Base-by-base conservation (phyloP, 1,140 invertebrate species). In the Drosophila rhopaloa region DNA sequence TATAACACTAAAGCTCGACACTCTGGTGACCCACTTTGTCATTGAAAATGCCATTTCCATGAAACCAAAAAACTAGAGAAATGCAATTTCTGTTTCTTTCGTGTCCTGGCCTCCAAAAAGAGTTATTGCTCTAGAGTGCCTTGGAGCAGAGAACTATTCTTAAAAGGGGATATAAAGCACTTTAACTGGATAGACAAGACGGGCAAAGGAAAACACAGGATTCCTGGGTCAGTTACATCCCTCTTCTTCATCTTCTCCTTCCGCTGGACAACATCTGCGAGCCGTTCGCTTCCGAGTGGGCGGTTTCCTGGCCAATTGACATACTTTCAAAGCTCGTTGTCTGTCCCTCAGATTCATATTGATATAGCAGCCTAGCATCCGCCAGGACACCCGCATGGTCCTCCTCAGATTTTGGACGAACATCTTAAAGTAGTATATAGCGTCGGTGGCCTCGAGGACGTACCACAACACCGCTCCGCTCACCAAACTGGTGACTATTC, bases 401-500 rank as follows among this genome's bases (percentile, higher is more conserved):
- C 13, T 24, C 0, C 5, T n/a, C 0, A 66, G 5, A 3, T 48
- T 11, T 0, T 5, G 0, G 7, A 8, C 0, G 5, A 43, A 35
- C 6, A 13, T 37, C 10, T 24, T 35, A 4, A 67, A 0, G 0
- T 44, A 38, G 13, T 41, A 72, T 2, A 44, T 41, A 7, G 29
- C 6, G 13, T 83, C 60, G 40, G 79, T 89, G 40, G 76, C 83
- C 5, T 53, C 1, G 1, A 89, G n/a, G 5, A 88, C 51, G n/a
- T 62, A 88, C 44, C 67, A 79, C 7, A 89, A 11, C 0, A 63
- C 6, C 0, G 60, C 29, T 1, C 37, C 65, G 32, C 79, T 68
- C 2, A 44, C 63, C 0, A n/a, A 7, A 0, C 37, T 40, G n/a
- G 76, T 77, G 8, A 60, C 7, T 2, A 80, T 4, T 0, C 79